Base-by-base conservation (phyloP, 1,140 invertebrate genomes). In the Atta texana region DNA sequence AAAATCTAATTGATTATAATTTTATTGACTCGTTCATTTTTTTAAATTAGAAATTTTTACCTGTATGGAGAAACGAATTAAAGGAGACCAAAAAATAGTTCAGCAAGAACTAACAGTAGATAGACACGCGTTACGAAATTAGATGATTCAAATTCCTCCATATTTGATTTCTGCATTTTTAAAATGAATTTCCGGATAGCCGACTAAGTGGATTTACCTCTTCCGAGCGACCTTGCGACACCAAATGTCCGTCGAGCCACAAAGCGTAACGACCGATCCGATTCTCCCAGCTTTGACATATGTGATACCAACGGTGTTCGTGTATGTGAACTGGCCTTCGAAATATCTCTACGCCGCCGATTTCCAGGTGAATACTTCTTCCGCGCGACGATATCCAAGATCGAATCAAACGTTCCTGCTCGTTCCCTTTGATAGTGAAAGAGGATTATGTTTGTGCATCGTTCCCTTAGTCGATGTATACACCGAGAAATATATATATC, bases 201-300 rank as follows among this genome's bases (percentile, higher is more conserved):
- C 34, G 31, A 7, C 4, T 63, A 28, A 34, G 2, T 10, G 4
- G 12, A 75, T 69, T 5, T 49, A 97, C 96, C 94, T 95, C 93
- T 78, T 94, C 93, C 21, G 93, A 91, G 55, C 93, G 92, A 74
- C 96, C 96, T 85, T 96, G 95, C 24, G 92, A 93, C 59, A 92
- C 86, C 16, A 96, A 93, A 85, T 94, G 95, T 7, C 96, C 96
- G 92, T 97, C 96, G 34, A 97, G 88, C 93, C 96, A 97, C 4
- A 97, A 89, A 51, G 95, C 96, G 95, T 96, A 97, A 6, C 94
- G 94, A n/a, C 96, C 97, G 63, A 94, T 94, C 53, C 93, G 92
- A 5, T 96, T 96, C 72, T 96, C 96, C 95, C 97, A 97, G 64
- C 96, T 96, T 72, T 96, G 93, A 87, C 97, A 97, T n/a, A 97